Percentiles rank a stretch among this genome's conserved stretches.
Evolutionary conservation across 1,140 invertebrate genomes (phyloP).

Genomic region (Thaumatotibia leucotreta): DNA sequence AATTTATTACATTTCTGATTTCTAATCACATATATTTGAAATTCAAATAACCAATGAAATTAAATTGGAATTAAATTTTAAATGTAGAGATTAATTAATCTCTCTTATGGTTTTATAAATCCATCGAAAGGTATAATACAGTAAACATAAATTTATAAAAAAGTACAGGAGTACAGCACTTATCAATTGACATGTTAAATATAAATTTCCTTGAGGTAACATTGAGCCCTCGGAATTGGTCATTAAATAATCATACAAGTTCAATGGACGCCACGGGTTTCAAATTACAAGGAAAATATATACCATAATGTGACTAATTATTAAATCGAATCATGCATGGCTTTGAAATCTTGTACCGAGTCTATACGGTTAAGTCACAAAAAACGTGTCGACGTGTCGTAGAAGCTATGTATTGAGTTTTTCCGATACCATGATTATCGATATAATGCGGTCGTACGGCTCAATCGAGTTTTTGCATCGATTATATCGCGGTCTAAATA

Average conservation of each 20-base stretch:
- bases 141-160: no score
- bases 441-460: conserved; percentile 29
- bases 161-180: no score
- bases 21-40: background rate
- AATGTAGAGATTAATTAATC: no score
- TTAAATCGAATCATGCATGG: background rate
- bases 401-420: conserved; percentile 29
- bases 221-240: background rate
- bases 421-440: conserved; percentile 36
- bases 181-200: no score
- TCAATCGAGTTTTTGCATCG: conserved; percentile 31
- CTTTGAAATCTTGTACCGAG: background rate
- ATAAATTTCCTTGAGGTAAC: background rate
- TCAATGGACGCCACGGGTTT: conserved; percentile 4
- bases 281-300: conserved; percentile 1
- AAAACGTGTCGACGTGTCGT: conserved; percentile 14
- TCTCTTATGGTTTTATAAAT: no score
- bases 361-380: background rate
- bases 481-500: conserved; percentile 22
- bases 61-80: no score
- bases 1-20: background rate
- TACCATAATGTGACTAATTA: background rate
- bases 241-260: conserved; percentile 8
- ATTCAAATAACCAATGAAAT: background rate
- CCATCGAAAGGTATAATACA: no score